These are phyloP conservation scores for Pristionchus fissidentatus DNA, from an alignment of 2,888 invertebrate genomes.

Conservation along the genomic window DNA sequence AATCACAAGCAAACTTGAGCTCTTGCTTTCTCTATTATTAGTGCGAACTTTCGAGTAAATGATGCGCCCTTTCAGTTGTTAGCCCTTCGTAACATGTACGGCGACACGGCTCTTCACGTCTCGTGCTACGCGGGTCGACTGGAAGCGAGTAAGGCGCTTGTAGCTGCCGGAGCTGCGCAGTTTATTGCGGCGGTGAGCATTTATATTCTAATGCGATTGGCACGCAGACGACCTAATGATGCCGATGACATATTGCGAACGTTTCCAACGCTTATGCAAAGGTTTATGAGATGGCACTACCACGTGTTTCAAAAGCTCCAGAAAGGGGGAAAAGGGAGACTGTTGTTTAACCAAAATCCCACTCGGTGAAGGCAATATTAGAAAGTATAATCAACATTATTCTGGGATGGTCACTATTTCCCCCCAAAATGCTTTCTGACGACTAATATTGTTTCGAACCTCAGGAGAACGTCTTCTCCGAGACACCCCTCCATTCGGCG, in stretches of 20 bases:
- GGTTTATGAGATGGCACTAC: too few species aligned
- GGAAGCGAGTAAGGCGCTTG: slow-evolving; percentile 77
- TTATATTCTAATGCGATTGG: background rate
- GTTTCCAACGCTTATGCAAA: too few species aligned
- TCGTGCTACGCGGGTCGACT: slow-evolving; percentile 73
- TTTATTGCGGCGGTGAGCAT: slow-evolving; percentile 11
- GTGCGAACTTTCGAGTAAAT: background rate
- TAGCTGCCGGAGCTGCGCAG: slow-evolving; percentile 72
- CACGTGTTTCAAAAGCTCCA: too few species aligned
- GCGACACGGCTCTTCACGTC: slow-evolving; percentile 78
- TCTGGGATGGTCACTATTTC: background rate
- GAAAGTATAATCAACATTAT: background rate
- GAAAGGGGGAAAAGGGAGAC: too few species aligned
- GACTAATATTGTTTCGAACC: background rate
- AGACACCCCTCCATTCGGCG: slow-evolving; percentile 78
- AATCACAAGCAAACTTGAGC: too few species aligned
- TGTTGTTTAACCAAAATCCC: background rate
- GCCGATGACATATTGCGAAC: too few species aligned
- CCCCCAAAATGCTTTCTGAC: background rate
- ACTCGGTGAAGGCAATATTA: background rate
- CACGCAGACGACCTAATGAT: too few species aligned
- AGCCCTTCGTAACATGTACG: slow-evolving; percentile 76
- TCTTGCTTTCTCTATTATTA: background rate
- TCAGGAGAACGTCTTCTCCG: slow-evolving; percentile 78
- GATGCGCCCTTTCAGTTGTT: slow-evolving; percentile 53